Base-by-base conservation (phyloP, 2,888 invertebrate species). In the Andricus quercusramuli region DNA sequence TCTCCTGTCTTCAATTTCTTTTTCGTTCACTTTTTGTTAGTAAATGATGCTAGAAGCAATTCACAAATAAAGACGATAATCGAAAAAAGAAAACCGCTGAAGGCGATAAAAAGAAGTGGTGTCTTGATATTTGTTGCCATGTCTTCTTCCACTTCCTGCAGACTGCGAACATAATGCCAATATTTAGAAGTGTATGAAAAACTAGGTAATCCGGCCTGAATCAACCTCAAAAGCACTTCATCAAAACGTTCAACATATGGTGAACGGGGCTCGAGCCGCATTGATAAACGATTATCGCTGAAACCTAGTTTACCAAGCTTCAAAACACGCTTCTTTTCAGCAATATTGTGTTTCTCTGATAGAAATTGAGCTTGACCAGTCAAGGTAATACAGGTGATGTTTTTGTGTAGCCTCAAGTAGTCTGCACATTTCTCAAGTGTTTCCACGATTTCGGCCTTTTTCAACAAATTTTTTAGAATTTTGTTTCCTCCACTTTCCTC, bases 261-360 rank as follows among this genome's bases (percentile, higher is more conserved):
- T 56, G n/a, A 56, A 1, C n/a, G 56, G n/a, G 56, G 56, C n/a
- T 56, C 56, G n/a, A 56, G 2, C 2, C n/a, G 9, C 9, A 56
- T n/a, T 11, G 11, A 9, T n/a, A 2, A 1, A 3, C 0, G n/a
- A 8, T 9, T n/a, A n/a, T 3, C 9, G 20, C 1, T 56, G 1
- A 56, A 3, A 56, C 9, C 0, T n/a, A 3, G 2, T 3, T 9
- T n/a, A 11, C n/a, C 56, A n/a, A 56, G 9, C 56, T n/a, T n/a
- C n/a, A 56, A 3, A n/a, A n/a, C 56, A n/a, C n/a, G n/a, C 3
- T 56, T 2, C 3, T 11, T 56, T 11, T n/a, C 3, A 0, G 1
- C 9, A 1, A 6, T n/a, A 56, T 56, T 56, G 11, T n/a, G 9
- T n/a, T 56, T 56, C n/a, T 3, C n/a, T 3, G n/a, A 0, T 1